phyloP scores from a whole-genome alignment of 1,140 invertebrate genomes.

The Leptinotarsa texana region DNA sequence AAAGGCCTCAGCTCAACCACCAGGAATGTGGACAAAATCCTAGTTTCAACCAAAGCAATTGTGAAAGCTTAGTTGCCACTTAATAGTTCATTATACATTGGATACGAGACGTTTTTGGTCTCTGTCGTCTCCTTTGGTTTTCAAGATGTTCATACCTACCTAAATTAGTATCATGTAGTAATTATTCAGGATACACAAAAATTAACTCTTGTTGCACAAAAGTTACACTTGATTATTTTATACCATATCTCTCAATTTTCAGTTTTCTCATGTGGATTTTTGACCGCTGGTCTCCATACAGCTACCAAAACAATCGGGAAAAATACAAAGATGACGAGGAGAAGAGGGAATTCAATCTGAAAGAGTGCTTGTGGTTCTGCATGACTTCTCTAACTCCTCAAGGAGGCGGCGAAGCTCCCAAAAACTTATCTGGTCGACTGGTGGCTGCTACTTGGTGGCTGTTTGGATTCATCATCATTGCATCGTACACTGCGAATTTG shows the following conservation, averaged over 20 bases:
- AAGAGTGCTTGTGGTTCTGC: slow-evolving; percentile 98
- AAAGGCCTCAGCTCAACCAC: too few species aligned
- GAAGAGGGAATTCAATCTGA: slow-evolving; percentile 92
- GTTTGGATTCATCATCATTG: slow-evolving; percentile 97
- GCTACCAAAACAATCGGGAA: slow-evolving; percentile 91
- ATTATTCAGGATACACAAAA: too few species aligned
- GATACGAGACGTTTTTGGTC: too few species aligned
- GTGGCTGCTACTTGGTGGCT: slow-evolving; percentile 98
- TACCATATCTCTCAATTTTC: slow-evolving; percentile 36
- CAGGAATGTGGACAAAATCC: too few species aligned
- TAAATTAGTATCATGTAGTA: too few species aligned
- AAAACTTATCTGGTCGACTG: slow-evolving; percentile 88
- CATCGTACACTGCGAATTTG: slow-evolving; percentile 97
- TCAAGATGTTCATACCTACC: background rate
- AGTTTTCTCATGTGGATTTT: slow-evolving; percentile 94
- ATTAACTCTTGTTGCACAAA: too few species aligned
- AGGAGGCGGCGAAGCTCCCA: slow-evolving; percentile 94
- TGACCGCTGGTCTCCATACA: slow-evolving; percentile 95
- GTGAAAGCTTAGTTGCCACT: too few species aligned
- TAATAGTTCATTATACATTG: too few species aligned
- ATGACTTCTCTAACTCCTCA: slow-evolving; percentile 98
- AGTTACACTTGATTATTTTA: too few species aligned
- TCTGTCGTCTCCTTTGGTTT: too few species aligned
- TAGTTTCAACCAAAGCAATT: too few species aligned
- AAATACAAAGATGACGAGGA: slow-evolving; percentile 94